Evolutionary conservation across 2,797 vertebrate species (phyloP), one percentile per base, ranked within the genome.

Genomic region (Gymnoscopelus braueri): DNA sequence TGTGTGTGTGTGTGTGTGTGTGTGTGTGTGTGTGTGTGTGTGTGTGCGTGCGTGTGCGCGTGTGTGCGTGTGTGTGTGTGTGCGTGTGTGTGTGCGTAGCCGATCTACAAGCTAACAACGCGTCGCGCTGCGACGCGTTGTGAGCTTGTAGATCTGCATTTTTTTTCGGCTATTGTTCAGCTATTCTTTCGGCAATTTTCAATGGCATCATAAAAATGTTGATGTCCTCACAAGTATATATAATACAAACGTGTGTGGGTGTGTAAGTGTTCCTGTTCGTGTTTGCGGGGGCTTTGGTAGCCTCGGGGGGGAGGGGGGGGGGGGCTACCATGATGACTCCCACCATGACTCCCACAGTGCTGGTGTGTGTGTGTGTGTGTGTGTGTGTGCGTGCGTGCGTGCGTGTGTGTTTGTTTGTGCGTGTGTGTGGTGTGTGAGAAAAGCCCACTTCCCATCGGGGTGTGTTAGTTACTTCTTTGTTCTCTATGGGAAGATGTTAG

Each of bases 341-440:
- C 32, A 35, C 32, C 32, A 32, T 32, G 29, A 32, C 29, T 32
- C 29, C 35, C 35, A 2, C n/a, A 61, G 49, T 13, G 47, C 55
- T 67, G 55, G 24, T 51, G n/a, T 60, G 52, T 48, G 24, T 66
- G 58, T 50, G 58, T 69, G 24, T 63, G 63, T 69, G 13, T 69
- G 11, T 24, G 13, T 60, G 15, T 51, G 58, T 71, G 29, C 60
- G 14, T 74, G 19, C 29, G 24, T 55, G 9, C 15, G 1, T 57
- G 48, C 35, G 1, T 50, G 5, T 35, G 1, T 60, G 13, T 55
- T 15, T 64, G 3, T 23, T 6, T 44, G 39, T 74, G 24, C n/a
- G 56, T 4, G 15, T 32, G 61, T 14, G 47, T 62, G 60, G 19
- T 63, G 32, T 24, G 6, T 69, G 63, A 52, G 63, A 47, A 55